phyloP scores from a whole-genome alignment of 2,113 vertebrate genomes.

The Aptenodytes forsteri region DNA sequence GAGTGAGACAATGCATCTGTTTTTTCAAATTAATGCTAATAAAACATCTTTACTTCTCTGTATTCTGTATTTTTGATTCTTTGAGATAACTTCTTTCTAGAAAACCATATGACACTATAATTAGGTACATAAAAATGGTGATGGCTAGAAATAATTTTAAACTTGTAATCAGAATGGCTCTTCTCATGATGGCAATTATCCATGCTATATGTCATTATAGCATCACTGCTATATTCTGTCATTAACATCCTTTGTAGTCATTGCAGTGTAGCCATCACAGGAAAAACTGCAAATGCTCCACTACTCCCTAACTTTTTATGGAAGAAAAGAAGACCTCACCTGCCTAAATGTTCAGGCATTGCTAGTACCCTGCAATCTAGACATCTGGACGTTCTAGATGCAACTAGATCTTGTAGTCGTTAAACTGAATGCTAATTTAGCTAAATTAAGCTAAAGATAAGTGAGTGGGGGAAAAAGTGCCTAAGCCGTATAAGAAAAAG shows the following conservation, averaged over 20 bases:
- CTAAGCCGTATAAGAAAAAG: neutral
- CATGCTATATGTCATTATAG: neutral
- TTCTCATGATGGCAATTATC: neutral
- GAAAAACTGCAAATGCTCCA: neutral
- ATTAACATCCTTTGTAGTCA: neutral
- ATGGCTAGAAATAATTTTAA: neutral
- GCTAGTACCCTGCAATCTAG: neutral
- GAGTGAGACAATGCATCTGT: neutral
- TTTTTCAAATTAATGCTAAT: neutral
- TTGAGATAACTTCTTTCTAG: neutral
- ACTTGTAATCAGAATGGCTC: neutral
- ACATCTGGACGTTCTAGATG: neutral
- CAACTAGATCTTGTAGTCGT: neutral
- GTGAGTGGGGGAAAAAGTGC: rapidly evolving
- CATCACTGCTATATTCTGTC: neutral
- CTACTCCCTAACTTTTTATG: neutral
- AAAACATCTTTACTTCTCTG: neutral
- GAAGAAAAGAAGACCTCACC: neutral
- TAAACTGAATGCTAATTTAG: neutral
- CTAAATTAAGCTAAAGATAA: neutral
- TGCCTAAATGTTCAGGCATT: neutral
- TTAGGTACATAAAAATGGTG: neutral
- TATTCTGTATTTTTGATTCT: neutral
- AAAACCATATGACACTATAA: neutral
- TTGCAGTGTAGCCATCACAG: neutral